Conservation (phyloP, 2,113 vertebrate genomes). For the Pipra filicauda region DNA sequence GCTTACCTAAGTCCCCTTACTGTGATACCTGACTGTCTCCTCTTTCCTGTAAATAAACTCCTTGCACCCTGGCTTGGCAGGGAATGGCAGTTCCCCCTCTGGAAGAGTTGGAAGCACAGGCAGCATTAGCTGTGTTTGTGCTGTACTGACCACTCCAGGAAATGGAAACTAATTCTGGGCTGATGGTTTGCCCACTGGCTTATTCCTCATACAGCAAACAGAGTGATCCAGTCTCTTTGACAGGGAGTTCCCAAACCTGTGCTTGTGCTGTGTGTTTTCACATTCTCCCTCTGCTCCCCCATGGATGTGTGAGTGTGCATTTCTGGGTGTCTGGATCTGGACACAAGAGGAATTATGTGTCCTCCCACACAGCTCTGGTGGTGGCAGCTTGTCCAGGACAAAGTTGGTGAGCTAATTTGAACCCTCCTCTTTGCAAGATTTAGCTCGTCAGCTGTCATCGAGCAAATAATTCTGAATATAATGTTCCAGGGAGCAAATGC, state of each 20-base stretch:
- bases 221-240: neutral
- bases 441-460: neutral
- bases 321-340: neutral
- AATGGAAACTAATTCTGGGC: neutral
- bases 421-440: neutral
- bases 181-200: neutral
- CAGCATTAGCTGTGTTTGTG: fast-evolving
- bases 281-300: neutral
- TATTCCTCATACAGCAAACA: neutral
- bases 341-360: neutral
- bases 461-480: neutral
- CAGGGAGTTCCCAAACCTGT: neutral
- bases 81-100: neutral
- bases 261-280: neutral
- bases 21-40: neutral
- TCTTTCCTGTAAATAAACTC: neutral
- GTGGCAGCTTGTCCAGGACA: neutral
- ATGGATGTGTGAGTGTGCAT: neutral
- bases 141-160: neutral
- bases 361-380: neutral
- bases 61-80: neutral
- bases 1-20: neutral
- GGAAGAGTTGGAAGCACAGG: neutral
- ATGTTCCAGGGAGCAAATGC: neutral
- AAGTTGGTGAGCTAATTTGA: neutral